phyloP scores from a whole-genome alignment of 2,888 invertebrate species.

The Drosophila niveifrons region DNA sequence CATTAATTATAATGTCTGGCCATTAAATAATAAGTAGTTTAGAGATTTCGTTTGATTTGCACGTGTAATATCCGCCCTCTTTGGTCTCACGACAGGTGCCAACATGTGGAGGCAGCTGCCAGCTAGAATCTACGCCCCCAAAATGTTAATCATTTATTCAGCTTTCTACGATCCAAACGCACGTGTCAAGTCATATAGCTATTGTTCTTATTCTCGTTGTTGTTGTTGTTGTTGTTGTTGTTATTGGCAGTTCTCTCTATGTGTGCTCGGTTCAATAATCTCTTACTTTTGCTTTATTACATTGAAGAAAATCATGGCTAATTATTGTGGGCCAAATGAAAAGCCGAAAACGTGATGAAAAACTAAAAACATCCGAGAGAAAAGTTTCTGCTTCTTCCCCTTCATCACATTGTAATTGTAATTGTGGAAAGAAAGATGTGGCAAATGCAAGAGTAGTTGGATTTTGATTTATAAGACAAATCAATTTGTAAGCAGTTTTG shows the following conservation, averaged over 20 bases:
- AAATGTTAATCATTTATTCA: slow-evolving; percentile 12
- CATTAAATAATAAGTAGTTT: slow-evolving; percentile 25
- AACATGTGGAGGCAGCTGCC: slow-evolving; percentile 23
- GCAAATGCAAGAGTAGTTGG: slow-evolving; percentile 22
- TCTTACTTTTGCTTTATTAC: slow-evolving; percentile 60
- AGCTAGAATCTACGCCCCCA: slow-evolving; percentile 11
- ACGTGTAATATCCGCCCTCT: slow-evolving; percentile 47
- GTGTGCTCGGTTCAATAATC: slow-evolving; percentile 61
- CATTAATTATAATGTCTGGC: slow-evolving; percentile 58
- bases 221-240: slow-evolving; percentile 5
- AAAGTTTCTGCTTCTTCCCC: slow-evolving; percentile 6
- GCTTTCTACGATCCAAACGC: slow-evolving; percentile 20
- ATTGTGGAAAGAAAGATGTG: slow-evolving; percentile 5
- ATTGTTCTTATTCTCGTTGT: slow-evolving; percentile 21
- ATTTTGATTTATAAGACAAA: slow-evolving; percentile 68
- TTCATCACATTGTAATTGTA: background rate
- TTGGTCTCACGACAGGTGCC: slow-evolving; percentile 37
- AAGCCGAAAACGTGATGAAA: slow-evolving; percentile 65
- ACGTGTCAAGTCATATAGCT: slow-evolving; percentile 45
- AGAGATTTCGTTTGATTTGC: slow-evolving; percentile 48
- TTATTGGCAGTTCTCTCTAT: slow-evolving; percentile 18
- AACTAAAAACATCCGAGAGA: slow-evolving; percentile 56
- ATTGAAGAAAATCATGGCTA: slow-evolving; percentile 57
- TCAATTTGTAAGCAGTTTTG: slow-evolving; percentile 68
- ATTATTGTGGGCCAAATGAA: slow-evolving; percentile 58